phyloP scores from a whole-genome alignment of 2,888 invertebrate species.

The Andricus quercusramuli region DNA sequence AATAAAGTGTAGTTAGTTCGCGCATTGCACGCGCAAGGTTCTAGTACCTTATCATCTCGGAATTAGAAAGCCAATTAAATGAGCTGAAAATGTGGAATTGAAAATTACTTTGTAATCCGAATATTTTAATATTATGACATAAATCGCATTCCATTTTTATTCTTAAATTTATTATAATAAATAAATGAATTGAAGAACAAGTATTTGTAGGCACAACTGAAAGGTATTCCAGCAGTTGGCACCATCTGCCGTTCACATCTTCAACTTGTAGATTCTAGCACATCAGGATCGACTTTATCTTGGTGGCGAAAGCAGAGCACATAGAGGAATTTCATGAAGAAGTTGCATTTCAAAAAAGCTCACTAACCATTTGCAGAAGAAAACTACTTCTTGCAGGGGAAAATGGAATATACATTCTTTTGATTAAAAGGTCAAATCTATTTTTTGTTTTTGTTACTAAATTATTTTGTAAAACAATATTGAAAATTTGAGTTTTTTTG shows the following conservation, averaged over 20 bases:
- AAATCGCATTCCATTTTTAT: too few relatives aligned
- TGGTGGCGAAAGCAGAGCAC: not conserved
- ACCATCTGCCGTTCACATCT: not conserved
- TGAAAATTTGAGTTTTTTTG: too few relatives aligned
- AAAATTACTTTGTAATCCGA: too few relatives aligned
- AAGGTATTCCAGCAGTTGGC: constrained; percentile 7
- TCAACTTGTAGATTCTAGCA: not conserved
- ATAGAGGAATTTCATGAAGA: not conserved
- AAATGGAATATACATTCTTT: not conserved
- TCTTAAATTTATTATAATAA: not conserved
- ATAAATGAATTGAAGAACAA: not conserved
- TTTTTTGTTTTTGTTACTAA: too few relatives aligned
- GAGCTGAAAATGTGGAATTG: too few relatives aligned
- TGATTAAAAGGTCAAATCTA: too few relatives aligned
- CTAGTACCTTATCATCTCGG: too few relatives aligned
- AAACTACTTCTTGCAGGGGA: not conserved
- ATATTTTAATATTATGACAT: too few relatives aligned
- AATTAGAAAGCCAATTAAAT: not conserved
- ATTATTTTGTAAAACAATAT: too few relatives aligned
- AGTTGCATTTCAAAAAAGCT: not conserved
- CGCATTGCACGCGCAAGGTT: too few relatives aligned
- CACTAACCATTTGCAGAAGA: not conserved
- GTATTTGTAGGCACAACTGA: not conserved
- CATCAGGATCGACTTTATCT: constrained; percentile 1
- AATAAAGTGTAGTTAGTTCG: too few relatives aligned